Evolutionary conservation across 1,140 invertebrate genomes (phyloP), one percentile per base, ranked within the genome.

Genomic region (Drosophila eugracilis): DNA sequence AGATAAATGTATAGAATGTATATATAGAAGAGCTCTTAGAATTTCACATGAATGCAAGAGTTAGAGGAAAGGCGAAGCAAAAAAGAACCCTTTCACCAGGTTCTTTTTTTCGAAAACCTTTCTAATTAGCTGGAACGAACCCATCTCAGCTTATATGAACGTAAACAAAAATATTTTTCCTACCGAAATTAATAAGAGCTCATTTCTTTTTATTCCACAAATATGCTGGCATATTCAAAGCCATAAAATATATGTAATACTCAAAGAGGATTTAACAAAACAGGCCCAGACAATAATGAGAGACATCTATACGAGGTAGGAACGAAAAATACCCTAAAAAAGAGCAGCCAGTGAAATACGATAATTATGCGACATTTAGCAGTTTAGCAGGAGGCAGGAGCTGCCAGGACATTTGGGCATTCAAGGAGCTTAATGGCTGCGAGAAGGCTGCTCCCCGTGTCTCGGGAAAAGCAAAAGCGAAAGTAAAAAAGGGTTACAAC

Each of bases 361-460:
- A 86, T 86, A 86, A 86, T 86, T 86, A 86, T 86, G 81, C 81
- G 70, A 86, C 83, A 86, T 86, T 86, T 88, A 69, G 83, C 81
- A 85, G 80, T 81, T 88, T 81, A 88, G 83, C 83, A 85, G 71
- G 80, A 65, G 69, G 50, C 70, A 49, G 58, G 26, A 55, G 26
- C 32, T 54, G 42, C 69, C 57, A 47, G 39, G 45, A 45, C 36
- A 19, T 39, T 70, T 36, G 62, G 58, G 45, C 77, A 72, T 59
- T 72, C 66, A 66, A 80, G 63, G 77, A 77, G 63, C 67, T 69
- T 85, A 85, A 85, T 85, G 81, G 67, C 78, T 72, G 53, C 30
- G 48, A 36, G 55, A 44, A 79, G 70, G 45, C 63, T 42, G 63
- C 60, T 67, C 28, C 44, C 42, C 63, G 15, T 21, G 44, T 0